These are phyloP conservation scores for Mandrillus leucophaeus DNA, from an alignment of 2,113 vertebrate species.

Conservation along the genomic window DNA sequence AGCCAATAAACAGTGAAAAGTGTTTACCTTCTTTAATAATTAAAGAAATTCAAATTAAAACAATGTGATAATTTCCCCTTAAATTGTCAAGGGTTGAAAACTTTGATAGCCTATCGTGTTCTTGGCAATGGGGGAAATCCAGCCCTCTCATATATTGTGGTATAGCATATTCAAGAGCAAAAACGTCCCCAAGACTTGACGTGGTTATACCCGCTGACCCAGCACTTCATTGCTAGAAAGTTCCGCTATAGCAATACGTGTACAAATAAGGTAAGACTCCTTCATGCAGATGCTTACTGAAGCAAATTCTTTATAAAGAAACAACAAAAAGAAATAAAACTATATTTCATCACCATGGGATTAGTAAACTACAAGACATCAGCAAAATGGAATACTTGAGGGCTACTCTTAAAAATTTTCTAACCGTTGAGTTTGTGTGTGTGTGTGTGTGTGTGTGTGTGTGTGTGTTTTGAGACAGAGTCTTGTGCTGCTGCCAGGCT, in stretches of 20 bases:
- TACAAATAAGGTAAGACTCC: background rate
- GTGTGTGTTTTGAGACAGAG: too few species aligned
- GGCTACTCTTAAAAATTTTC: background rate
- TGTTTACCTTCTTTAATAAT: background rate
- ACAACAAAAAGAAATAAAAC: background rate
- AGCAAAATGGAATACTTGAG: background rate
- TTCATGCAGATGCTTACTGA: background rate
- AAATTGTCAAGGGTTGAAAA: background rate
- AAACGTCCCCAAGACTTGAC: background rate
- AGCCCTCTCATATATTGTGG: background rate
- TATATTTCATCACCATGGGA: background rate
- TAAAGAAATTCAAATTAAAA: constrained; percentile 18
- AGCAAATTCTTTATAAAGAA: background rate
- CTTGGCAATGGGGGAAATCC: background rate
- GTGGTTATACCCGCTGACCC: background rate
- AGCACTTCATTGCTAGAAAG: background rate
- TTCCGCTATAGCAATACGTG: background rate
- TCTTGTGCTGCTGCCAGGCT: too few species aligned
- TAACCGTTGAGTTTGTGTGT: background rate
- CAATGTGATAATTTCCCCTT: background rate
- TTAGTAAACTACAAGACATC: background rate
- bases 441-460: too few species aligned
- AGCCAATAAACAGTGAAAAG: background rate
- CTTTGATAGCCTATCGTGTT: background rate
- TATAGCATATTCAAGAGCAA: background rate